phyloP scores from a whole-genome alignment of 2,888 invertebrate species.

The Neria commutata region DNA sequence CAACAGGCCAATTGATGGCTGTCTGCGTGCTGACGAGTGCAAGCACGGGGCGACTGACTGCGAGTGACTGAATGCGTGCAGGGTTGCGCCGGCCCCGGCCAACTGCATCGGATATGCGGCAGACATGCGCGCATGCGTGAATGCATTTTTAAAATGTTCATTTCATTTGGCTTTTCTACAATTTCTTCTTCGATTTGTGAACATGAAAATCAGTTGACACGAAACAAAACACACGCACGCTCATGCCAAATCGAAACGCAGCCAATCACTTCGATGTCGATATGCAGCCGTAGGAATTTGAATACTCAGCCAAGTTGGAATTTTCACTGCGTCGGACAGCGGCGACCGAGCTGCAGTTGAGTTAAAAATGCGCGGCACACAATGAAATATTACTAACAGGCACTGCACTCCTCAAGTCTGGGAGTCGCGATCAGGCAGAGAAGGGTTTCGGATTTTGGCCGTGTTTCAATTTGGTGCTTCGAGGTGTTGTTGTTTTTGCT shows the following conservation, averaged over 20 bases:
- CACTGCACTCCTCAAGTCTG: constrained; percentile 9
- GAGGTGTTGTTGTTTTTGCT: not conserved
- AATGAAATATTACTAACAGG: constrained; percentile 39
- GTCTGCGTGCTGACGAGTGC: not conserved
- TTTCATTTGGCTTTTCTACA: constrained; percentile 3
- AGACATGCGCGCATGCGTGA: constrained; percentile 14
- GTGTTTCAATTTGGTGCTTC: not conserved
- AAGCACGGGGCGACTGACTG: not conserved
- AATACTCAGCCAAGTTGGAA: not conserved
- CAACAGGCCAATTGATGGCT: constrained; percentile 12
- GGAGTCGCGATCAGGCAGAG: not conserved
- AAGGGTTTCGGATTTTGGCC: not conserved
- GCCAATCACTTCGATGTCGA: constrained; percentile 9
- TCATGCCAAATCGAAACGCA: constrained; percentile 8
- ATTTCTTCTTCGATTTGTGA: too few species aligned
- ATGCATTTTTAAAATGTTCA: constrained; percentile 9
- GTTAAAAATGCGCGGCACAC: constrained; percentile 36
- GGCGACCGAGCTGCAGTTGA: too few species aligned
- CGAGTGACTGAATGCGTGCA: constrained; percentile 5
- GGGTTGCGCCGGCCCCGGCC: constrained; percentile 1
- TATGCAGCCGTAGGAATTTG: not conserved
- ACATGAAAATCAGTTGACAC: too few species aligned
- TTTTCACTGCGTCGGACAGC: not conserved
- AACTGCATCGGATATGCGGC: constrained; percentile 6
- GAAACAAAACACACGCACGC: not conserved